A percentile compares a stretch with the other conserved stretches of the same genome.
These are phyloP conservation scores for Corythucha ciliata DNA, from an alignment of 2,888 invertebrate species.

Conservation along the genomic window DNA sequence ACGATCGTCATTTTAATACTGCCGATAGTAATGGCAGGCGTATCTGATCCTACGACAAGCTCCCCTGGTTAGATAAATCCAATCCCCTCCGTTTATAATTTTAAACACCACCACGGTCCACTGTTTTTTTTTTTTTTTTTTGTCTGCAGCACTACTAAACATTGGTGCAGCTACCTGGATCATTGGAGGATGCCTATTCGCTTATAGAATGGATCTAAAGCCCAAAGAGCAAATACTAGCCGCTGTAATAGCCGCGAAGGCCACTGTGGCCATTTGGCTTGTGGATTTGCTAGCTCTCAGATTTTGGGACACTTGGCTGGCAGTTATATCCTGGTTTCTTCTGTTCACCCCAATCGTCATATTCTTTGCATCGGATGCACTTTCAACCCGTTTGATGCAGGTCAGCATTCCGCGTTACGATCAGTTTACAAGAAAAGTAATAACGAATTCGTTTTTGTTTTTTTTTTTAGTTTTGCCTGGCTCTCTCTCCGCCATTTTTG, in stretches of 20 bases:
- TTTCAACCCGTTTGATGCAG: slow-evolving; percentile 1
- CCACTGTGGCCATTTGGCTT: neutral
- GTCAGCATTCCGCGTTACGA: too few species aligned
- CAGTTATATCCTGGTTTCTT: neutral
- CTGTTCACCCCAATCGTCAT: neutral
- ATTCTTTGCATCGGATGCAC: neutral
- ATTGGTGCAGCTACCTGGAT: neutral
- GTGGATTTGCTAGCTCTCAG: neutral
- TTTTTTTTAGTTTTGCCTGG: too few species aligned
- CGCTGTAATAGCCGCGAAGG: neutral
- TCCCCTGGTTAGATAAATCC: too few species aligned
- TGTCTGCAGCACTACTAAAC: neutral
- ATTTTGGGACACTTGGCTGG: neutral
- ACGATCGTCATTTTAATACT: neutral
- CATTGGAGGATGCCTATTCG: neutral
- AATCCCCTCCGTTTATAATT: too few species aligned
- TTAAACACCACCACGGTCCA: too few species aligned
- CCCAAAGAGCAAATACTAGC: neutral
- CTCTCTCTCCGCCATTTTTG: neutral
- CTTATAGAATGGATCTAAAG: neutral
- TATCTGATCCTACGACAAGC: too few species aligned
- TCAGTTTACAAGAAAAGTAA: too few species aligned
- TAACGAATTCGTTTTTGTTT: too few species aligned
- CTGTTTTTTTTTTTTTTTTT: too few species aligned
- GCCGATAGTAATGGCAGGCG: too few species aligned